Evolutionary conservation across 2,888 invertebrate genomes (phyloP).

Genomic region (Macropis europaea): DNA sequence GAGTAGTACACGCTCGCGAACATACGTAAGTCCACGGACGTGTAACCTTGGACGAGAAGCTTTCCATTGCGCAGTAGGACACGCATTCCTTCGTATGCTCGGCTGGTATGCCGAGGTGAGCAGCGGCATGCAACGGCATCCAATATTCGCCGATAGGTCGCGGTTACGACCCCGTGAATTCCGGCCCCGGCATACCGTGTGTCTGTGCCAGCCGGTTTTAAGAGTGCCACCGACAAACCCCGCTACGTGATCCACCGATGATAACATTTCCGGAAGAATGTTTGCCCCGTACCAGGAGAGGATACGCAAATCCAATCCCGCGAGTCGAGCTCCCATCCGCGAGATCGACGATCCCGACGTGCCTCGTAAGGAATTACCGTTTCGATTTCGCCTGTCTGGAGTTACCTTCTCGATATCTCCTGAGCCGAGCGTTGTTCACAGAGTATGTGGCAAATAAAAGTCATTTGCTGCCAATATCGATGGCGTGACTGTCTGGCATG

Average conservation of each 20-base stretch:
- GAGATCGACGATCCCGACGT: no score
- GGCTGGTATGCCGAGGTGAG: constrained; percentile 76
- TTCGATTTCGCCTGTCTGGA: no score
- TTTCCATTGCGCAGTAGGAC: constrained; percentile 71
- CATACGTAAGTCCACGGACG: constrained; percentile 44
- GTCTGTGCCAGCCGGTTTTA: constrained; percentile 52
- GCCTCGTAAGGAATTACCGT: no score
- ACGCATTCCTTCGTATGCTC: constrained; percentile 74
- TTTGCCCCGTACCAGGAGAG: neutral
- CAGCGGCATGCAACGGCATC: constrained; percentile 77
- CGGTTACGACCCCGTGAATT: constrained; percentile 77
- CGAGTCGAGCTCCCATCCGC: no score
- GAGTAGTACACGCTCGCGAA: constrained; percentile 31
- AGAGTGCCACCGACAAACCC: constrained; percentile 55
- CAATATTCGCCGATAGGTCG: constrained; percentile 76
- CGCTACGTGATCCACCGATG: constrained; percentile 25
- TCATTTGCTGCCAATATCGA: no score
- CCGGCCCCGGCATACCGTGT: constrained; percentile 67
- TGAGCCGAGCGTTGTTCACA: no score
- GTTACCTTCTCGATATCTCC: no score
- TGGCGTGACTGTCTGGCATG: no score
- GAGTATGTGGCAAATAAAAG: no score
- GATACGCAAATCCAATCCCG: neutral
- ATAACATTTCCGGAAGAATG: constrained; percentile 22
- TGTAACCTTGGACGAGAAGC: constrained; percentile 71